These are phyloP conservation scores for Sphaeridia pumilis DNA, from an alignment of 2,888 invertebrate genomes.

Conservation along the genomic window DNA sequence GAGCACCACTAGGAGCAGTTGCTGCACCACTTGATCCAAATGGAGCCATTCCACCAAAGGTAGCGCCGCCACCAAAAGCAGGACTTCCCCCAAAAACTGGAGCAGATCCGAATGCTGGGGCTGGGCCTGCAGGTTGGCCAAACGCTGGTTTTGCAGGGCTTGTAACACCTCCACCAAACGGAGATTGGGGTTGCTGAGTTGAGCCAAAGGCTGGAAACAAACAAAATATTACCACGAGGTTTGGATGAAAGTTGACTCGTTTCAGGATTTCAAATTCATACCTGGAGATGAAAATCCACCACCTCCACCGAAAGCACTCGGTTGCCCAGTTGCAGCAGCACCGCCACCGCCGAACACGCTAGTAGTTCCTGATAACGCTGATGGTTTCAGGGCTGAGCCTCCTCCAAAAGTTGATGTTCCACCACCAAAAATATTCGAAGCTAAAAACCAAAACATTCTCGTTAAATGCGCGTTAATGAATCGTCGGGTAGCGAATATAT, in stretches of 20 bases:
- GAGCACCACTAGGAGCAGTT: neutral
- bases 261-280: neutral
- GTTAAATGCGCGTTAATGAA: neutral
- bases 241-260: neutral
- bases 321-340: neutral
- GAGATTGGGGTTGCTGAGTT: neutral
- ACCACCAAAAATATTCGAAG: neutral
- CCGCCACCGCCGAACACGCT: neutral
- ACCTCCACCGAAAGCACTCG: neutral
- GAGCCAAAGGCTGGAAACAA: neutral
- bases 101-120: conserved; percentile 9
- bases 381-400: neutral
- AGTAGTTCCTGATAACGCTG: neutral
- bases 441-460: neutral
- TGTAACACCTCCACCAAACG: neutral
- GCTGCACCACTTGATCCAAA: conserved; percentile 3
- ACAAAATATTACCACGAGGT: neutral
- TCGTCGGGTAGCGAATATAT: neutral
- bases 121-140: neutral
- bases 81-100: conserved; percentile 10
- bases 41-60: conserved; percentile 4
- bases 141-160: conserved; percentile 1
- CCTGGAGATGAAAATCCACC: neutral
- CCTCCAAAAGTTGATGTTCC: neutral
- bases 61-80: conserved; percentile 8